Base-by-base conservation (phyloP, 2,113 vertebrate genomes). In the Gnathonemus longibarbis region DNA sequence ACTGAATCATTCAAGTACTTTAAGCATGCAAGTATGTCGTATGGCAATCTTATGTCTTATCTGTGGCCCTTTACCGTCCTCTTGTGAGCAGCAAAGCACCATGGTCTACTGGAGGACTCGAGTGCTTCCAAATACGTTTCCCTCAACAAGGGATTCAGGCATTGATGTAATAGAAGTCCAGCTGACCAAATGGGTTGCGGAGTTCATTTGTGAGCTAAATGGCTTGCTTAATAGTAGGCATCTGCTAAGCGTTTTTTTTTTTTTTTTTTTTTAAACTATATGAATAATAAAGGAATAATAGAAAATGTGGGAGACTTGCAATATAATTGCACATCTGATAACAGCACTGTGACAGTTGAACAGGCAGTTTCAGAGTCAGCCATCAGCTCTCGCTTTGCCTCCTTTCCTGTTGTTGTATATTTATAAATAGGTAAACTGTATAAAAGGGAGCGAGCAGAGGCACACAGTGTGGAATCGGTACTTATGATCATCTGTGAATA, bases 401-500 rank as follows among this genome's bases (percentile, higher is more conserved):
- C 62, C 49, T 53, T 77, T 88, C 46, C 66, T 31, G 15, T 46
- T 86, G 27, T 66, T 56, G 92, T 77, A 17, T 39, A 53, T 89
- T 84, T 87, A 87, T 87, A 89, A 70, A 85, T 89, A 85, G 85
- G 89, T 88, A 84, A 35, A 88, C 49, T 52, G 85, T 80, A 86
- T 53, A 90, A 48, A n/a, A 17, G 49, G n/a, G 49, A 53, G 2
- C 27, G 2, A 87, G 5, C 45, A 27, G 48, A n/a, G 85, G 5
- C 19, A 1, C 87, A 53, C 77, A 91, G 93, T 91, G 88, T 92
- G 90, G 92, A 92, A 90, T 92, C 92, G 91, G 27, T n/a, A 92
- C 87, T 95, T 92, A 93, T 92, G 93, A 50, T 93, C 90, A 93
- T 92, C 92, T 96, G 94, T 96, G 93, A 95, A 94, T 96, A 96